Evolutionary conservation across 2,888 invertebrate genomes (phyloP).

Genomic region (Epirrhoe tristata): DNA sequence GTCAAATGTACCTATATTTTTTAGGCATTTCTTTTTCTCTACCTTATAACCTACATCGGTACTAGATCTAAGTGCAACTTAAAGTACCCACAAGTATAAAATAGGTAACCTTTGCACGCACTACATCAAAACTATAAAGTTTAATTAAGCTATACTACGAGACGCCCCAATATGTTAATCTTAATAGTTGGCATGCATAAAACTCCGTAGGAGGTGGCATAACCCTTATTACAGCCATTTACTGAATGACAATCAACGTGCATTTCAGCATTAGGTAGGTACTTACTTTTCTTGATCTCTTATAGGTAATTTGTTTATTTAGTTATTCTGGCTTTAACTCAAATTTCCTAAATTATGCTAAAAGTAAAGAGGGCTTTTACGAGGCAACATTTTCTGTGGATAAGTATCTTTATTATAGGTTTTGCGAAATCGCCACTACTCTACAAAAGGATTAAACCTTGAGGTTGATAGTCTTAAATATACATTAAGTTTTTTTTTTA

Average conservation of each 20-base stretch:
- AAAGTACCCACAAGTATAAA: too few species aligned
- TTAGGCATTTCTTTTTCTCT: too few species aligned
- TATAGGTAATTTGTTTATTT: background rate
- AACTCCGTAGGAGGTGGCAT: constrained; percentile 59
- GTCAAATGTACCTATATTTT: background rate
- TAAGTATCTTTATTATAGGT: background rate
- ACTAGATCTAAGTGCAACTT: too few species aligned
- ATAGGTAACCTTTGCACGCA: background rate
- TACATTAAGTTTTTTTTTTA: too few species aligned
- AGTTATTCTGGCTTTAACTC: background rate
- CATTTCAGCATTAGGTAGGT: background rate
- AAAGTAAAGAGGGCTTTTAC: background rate
- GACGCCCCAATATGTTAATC: background rate
- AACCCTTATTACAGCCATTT: background rate
- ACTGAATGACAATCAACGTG: background rate
- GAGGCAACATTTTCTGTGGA: too few species aligned
- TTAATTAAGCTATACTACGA: background rate
- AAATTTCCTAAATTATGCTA: background rate
- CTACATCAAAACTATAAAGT: background rate
- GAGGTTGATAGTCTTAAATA: too few species aligned
- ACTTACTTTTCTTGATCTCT: background rate
- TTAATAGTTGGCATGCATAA: constrained; percentile 61
- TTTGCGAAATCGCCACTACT: background rate
- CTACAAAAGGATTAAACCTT: background rate
- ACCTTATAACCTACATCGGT: too few species aligned